These are phyloP conservation scores for Microcebus ravelobensis DNA, from an alignment of 2,113 vertebrate genomes.

Conservation along the genomic window DNA sequence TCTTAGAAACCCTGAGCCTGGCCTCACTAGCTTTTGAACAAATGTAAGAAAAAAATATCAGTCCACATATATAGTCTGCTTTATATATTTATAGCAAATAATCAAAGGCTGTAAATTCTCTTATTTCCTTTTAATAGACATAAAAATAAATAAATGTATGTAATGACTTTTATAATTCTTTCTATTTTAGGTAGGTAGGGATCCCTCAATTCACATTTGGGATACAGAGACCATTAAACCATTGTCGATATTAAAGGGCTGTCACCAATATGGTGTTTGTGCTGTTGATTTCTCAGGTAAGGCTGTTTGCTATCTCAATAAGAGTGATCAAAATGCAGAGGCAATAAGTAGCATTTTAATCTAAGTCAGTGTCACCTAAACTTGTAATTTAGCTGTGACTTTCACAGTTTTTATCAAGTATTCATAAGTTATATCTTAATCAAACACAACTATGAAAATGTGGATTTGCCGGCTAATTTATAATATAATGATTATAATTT, in stretches of 20 bases:
- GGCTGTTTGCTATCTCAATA: slow-evolving; percentile 36
- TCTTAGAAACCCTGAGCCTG: background rate
- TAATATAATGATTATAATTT: slow-evolving; percentile 19
- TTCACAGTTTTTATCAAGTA: background rate
- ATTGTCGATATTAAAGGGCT: slow-evolving; percentile 95
- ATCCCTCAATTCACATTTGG: slow-evolving; percentile 97
- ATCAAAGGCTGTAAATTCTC: background rate
- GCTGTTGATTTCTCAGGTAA: slow-evolving; percentile 98
- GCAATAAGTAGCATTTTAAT: background rate
- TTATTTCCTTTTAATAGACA: slow-evolving; percentile 33
- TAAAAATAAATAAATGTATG: slow-evolving; percentile 36
- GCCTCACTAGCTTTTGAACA: slow-evolving; percentile 22
- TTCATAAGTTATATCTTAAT: background rate
- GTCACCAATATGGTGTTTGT: slow-evolving; percentile 96
- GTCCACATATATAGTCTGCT: background rate
- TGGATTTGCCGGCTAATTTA: background rate
- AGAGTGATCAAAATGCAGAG: slow-evolving; percentile 23
- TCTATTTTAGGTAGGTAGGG: slow-evolving; percentile 93
- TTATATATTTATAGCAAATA: slow-evolving; percentile 43
- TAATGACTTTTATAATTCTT: slow-evolving; percentile 53
- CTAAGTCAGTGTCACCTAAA: background rate
- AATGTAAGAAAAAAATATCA: background rate
- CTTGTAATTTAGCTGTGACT: background rate
- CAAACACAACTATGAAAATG: background rate
- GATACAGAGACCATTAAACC: slow-evolving; percentile 96